Evolutionary conservation across 2,888 invertebrate genomes (phyloP).

Genomic region (Andrena flavipes): DNA sequence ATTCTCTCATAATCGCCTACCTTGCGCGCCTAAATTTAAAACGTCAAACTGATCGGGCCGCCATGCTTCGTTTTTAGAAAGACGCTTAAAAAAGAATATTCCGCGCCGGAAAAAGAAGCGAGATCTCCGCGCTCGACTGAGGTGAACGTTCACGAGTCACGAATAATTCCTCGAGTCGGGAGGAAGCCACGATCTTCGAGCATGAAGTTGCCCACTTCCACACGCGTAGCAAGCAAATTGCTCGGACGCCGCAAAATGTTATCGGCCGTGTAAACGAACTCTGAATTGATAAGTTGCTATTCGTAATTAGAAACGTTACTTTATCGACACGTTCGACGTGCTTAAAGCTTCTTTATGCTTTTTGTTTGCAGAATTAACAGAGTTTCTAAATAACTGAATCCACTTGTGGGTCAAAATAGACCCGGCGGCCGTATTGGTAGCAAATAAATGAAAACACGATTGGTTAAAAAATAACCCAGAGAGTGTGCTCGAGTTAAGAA

Average conservation of each 20-base stretch:
- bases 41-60: neutral
- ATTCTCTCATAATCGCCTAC: neutral
- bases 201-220: neutral
- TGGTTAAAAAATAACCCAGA: too few relatives aligned
- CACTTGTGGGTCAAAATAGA: too few relatives aligned
- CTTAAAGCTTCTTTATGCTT: neutral
- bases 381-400: too few relatives aligned
- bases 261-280: conserved; percentile 52
- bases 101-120: conserved; percentile 1
- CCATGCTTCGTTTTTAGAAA: neutral
- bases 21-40: neutral
- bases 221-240: conserved; percentile 31
- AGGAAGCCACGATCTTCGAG: neutral
- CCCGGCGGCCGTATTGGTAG: too few relatives aligned
- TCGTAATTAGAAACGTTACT: conserved; percentile 24
- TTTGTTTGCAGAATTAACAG: too few relatives aligned
- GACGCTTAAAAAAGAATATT: conserved; percentile 17
- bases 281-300: conserved; percentile 29
- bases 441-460: too few relatives aligned
- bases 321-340: neutral
- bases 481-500: too few relatives aligned
- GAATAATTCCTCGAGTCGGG: conserved; percentile 1
- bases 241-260: conserved; percentile 31
- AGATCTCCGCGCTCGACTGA: neutral
- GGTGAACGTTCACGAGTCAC: conserved; percentile 11